phyloP scores from a whole-genome alignment of 2,113 vertebrate genomes.

The Pipra filicauda region DNA sequence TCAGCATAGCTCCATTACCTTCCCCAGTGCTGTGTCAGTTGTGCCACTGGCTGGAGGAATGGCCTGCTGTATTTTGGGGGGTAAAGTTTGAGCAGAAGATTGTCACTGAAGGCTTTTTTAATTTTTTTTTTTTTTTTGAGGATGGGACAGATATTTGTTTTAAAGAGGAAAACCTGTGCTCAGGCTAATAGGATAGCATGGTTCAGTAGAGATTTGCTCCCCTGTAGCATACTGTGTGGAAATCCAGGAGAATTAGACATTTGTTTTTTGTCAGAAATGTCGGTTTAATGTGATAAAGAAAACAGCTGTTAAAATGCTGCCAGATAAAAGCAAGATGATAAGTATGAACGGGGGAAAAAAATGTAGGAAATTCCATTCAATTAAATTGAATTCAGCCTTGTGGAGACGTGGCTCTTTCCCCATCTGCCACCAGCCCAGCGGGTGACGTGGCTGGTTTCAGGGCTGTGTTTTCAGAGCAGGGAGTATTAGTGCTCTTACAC shows the following conservation, averaged over 20 bases:
- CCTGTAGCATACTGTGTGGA: not conserved
- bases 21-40: not conserved
- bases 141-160: not conserved
- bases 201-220: not conserved
- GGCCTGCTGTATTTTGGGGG: not conserved
- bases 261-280: not conserved
- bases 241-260: not conserved
- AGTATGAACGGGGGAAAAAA: not conserved
- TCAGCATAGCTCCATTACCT: not conserved
- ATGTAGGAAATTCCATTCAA: not conserved
- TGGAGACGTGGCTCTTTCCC: rapidly evolving
- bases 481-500: not conserved
- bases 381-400: not conserved
- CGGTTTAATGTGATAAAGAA: conserved; percentile 2
- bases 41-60: not conserved
- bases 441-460: not conserved
- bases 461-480: not conserved
- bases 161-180: not conserved
- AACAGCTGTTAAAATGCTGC: not conserved
- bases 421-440: rapidly evolving
- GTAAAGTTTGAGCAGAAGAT: not conserved
- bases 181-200: not conserved
- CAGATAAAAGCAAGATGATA: not conserved
- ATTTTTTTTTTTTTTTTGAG: not conserved
- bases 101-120: not conserved